A percentile compares a stretch with the other conserved stretches of the same genome.
These are phyloP conservation scores for Dermatophagoides farinae DNA, from an alignment of 1,140 invertebrate species.

Conservation along the genomic window DNA sequence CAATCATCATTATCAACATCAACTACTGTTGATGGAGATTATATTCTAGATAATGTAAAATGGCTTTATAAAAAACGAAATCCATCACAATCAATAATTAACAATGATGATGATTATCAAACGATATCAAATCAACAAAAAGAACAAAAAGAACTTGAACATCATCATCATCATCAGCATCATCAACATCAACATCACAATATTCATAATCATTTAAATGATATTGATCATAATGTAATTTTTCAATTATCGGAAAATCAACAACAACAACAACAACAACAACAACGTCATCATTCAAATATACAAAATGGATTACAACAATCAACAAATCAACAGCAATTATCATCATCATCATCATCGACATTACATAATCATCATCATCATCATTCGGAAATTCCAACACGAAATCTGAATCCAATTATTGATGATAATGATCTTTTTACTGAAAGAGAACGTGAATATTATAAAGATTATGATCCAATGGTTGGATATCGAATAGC, in stretches of 20 bases:
- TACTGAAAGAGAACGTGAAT: constrained; percentile 30
- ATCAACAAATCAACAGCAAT: not conserved
- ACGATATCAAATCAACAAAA: too few relatives aligned
- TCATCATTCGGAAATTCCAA: not conserved
- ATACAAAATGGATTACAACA: not conserved
- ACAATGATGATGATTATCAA: too few relatives aligned
- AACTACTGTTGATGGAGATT: too few relatives aligned
- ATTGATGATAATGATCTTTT: not conserved
- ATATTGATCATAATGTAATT: too few relatives aligned
- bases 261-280: too few relatives aligned
- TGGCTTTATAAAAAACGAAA: too few relatives aligned
- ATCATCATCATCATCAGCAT: not conserved
- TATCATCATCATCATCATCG: not conserved
- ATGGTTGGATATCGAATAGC: constrained; percentile 71
- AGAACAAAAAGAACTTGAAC: not conserved
- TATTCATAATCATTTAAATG: not conserved
- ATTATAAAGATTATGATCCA: constrained; percentile 59
- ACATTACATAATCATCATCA: too few relatives aligned
- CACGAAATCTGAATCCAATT: not conserved
- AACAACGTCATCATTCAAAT: too few relatives aligned
- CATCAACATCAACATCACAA: not conserved
- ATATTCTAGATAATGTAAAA: too few relatives aligned
- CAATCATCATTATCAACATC: too few relatives aligned
- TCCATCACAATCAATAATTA: too few relatives aligned
- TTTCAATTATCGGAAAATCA: too few relatives aligned